Evolutionary conservation across 2,113 vertebrate genomes (phyloP).

Genomic region (Podarcis muralis): DNA sequence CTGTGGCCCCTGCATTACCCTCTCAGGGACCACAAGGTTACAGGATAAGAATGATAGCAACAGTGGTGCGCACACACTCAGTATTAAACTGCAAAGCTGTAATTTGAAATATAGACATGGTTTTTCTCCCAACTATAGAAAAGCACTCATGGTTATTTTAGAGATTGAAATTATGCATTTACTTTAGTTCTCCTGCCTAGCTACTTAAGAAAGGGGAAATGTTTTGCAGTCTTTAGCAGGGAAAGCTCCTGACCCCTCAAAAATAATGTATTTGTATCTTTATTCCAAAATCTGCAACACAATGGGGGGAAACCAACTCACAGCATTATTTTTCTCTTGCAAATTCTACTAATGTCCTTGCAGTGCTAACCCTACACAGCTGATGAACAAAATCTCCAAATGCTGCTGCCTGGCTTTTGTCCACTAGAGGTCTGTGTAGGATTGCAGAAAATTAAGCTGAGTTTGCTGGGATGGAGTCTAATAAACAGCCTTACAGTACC

Average conservation of each 20-base stretch:
- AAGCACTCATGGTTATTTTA: background rate
- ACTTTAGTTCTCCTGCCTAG: background rate
- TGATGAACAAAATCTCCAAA: accelerated
- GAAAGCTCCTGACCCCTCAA: background rate
- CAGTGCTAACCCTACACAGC: accelerated
- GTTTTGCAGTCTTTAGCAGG: background rate
- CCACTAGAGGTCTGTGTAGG: slow-evolving; percentile 60
- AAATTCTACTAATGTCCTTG: accelerated
- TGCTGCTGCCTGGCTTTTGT: accelerated
- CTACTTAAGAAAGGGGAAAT: background rate
- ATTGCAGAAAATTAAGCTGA: background rate
- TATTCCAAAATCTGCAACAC: background rate
- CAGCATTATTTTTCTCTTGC: accelerated
- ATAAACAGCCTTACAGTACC: background rate
- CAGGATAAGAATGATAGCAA: background rate
- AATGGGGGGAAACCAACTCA: background rate
- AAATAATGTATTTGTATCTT: background rate
- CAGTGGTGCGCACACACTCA: background rate
- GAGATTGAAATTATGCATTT: background rate
- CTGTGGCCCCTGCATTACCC: background rate
- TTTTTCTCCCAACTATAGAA: background rate
- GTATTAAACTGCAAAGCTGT: too few relatives aligned
- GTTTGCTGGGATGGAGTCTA: background rate
- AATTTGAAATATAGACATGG: background rate
- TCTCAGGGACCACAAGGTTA: too few relatives aligned